Evolutionary conservation across 2,113 vertebrate genomes (phyloP), one percentile per base, ranked within the genome.

Genomic region (Illadopsis cleaveri): DNA sequence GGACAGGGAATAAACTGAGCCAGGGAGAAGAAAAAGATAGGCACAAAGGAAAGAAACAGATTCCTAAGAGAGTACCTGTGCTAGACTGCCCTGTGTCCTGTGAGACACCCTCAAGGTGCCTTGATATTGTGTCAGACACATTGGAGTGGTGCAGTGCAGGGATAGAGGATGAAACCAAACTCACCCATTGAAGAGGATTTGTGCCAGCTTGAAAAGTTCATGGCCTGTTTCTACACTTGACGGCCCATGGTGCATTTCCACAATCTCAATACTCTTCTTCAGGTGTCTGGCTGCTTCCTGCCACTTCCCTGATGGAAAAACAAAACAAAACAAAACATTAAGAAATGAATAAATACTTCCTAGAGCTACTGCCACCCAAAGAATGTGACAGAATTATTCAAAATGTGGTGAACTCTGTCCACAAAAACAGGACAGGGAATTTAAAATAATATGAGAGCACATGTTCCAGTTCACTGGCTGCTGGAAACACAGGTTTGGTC

Each of bases 131-230:
- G 33, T 71, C 54, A 88, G 79, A 73, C 54, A 83, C 70, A n/a
- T 51, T 21, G 33, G 12, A 77, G 18, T 25, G 40, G 69, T 50
- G 42, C 51, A 91, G 72, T 42, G 44, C 84, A 89, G 42, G 60
- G 35, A 48, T 47, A 69, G 53, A 82, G 40, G 40, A 91, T 10
- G 21, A 88, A 75, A 82, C 25, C 62, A 78, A 28, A 77, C 92
- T 98, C 95, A 99, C 99, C 99, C 99, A 35, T 99, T 99, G 95
- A 99, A 99, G 94, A 99, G 98, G 48, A 99, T 95, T 86, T 99
- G 99, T 76, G 98, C 98, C 96, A 99, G 96, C 95, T 99, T 99
- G 98, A 99, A 99, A 89, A 99, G 98, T 68, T 99, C 99, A 30
- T 96, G 98, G 56, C 98, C 99, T 48, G 98, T 93, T 97, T 99